A percentile compares a stretch with the other conserved stretches of the same genome.
Evolutionary conservation across 2,113 vertebrate species (phyloP).

Genomic region (Cheirogaleus medius): DNA sequence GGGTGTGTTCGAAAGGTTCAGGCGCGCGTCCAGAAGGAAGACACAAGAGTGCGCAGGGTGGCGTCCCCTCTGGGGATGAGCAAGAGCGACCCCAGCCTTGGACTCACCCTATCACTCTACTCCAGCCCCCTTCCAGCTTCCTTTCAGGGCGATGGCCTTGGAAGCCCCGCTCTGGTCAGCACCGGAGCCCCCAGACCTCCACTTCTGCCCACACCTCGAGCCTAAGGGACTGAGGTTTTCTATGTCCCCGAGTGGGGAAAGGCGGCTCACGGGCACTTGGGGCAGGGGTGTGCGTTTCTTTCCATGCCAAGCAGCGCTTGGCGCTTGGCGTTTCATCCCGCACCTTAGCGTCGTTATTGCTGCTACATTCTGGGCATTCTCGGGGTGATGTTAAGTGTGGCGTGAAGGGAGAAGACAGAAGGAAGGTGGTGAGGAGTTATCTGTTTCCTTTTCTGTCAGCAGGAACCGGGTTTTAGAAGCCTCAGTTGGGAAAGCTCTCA

Average conservation of each 20-base stretch:
- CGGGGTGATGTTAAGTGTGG: background rate
- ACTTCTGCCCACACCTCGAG: background rate
- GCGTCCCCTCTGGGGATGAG: background rate
- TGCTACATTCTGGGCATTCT: background rate
- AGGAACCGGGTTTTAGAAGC: background rate
- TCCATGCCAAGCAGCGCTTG: background rate
- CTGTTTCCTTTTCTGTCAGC: background rate
- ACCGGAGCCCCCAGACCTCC: background rate
- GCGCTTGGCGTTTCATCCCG: background rate
- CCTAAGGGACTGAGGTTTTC: background rate
- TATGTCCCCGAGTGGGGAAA: background rate
- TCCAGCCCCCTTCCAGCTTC: background rate
- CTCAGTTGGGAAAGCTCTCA: background rate
- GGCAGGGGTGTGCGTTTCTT: background rate
- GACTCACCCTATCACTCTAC: background rate
- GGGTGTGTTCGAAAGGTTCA: background rate
- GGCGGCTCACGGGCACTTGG: background rate
- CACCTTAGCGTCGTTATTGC: background rate
- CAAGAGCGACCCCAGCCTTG: background rate
- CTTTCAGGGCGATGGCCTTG: background rate
- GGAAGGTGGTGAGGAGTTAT: background rate
- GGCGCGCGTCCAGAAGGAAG: background rate
- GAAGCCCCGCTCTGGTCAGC: background rate
- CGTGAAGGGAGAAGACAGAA: background rate
- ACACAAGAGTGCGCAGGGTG: background rate